Evolutionary conservation across 2,888 invertebrate genomes (phyloP), one percentile per base, ranked within the genome.

Genomic region (Patella caerulea): DNA sequence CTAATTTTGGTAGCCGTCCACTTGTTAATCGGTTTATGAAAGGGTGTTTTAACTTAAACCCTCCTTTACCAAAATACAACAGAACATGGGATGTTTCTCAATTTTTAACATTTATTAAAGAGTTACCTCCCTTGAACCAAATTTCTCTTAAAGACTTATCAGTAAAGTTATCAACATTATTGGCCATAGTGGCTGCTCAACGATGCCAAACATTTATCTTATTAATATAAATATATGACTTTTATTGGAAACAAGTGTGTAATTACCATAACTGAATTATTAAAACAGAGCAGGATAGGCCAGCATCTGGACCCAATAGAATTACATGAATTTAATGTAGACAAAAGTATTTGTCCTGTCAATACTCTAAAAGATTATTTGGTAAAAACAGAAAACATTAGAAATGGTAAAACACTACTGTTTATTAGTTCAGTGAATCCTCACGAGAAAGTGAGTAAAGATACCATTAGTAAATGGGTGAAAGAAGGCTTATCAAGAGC

Each of bases 381-480:
- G 14, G 14, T 0, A 3, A 4, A 17, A 56, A 56, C 3, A 14
- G 17, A 56, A 17, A 56, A 17, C 17, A 15, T 56, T 14, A 56
- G 56, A 56, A 17, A 17, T 15, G 34, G 34, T 34, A 2, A 34
- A 34, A 34, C 34, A 34, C 34, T 2, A 24, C n/a, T 7, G 71
- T 65, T 74, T 59, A n/a, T 74, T 17, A 75, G 45, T 53, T 75
- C 15, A 52, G 29, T 45, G n/a, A 75, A 54, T 45, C 75, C 70
- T 7, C n/a, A 75, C 24, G n/a, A 69, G 15, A 15, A n/a, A 7
- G 53, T 24, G 17, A 53, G 53, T 12, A 52, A 14, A 15, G 45
- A 69, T 14, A 77, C 73, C 12, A 71, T 74, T 29, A 52, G 24
- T 29, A 24, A 59, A n/a, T 77, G 77, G 74, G 55, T 77, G 7